A percentile compares a stretch with the other conserved stretches of the same genome.
These are phyloP conservation scores for Paradisaea rubra DNA, from an alignment of 2,113 vertebrate genomes.

Conservation along the genomic window DNA sequence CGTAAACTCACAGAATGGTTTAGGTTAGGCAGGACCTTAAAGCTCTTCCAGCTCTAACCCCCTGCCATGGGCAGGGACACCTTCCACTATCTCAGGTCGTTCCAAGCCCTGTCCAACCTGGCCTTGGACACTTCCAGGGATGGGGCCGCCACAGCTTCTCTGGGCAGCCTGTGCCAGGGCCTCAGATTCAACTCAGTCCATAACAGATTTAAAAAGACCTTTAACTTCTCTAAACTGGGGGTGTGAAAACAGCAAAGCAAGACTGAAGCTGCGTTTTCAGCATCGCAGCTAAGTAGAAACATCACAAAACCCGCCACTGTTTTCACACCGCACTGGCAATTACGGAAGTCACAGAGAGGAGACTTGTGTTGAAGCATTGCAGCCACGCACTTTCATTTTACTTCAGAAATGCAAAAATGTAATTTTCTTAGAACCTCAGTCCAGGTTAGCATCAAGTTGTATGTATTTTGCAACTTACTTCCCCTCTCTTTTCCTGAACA, in stretches of 20 bases:
- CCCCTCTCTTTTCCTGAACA: not conserved
- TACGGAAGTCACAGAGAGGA: not conserved
- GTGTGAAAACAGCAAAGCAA: not conserved
- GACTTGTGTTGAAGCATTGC: accelerated
- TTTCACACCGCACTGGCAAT: not conserved
- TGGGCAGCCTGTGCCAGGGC: accelerated
- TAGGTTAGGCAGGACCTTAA: not conserved
- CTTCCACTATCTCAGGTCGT: not conserved
- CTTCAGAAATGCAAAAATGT: not conserved
- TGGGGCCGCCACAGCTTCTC: not conserved
- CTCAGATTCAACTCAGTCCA: not conserved
- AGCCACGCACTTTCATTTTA: not conserved
- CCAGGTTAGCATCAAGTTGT: not conserved
- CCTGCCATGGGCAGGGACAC: not conserved
- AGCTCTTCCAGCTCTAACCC: not conserved
- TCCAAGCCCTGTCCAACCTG: not conserved
- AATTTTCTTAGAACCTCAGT: not conserved
- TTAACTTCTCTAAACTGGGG: not conserved
- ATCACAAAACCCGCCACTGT: not conserved
- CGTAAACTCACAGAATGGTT: not conserved
- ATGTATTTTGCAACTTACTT: not conserved
- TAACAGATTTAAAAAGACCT: not conserved
- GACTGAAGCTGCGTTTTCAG: not conserved
- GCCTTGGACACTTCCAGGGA: not conserved
- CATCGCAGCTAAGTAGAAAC: not conserved